Evolutionary conservation across 2,797 vertebrate genomes (phyloP), one percentile per base, ranked within the genome.

Genomic region (Steatocranus sp.): DNA sequence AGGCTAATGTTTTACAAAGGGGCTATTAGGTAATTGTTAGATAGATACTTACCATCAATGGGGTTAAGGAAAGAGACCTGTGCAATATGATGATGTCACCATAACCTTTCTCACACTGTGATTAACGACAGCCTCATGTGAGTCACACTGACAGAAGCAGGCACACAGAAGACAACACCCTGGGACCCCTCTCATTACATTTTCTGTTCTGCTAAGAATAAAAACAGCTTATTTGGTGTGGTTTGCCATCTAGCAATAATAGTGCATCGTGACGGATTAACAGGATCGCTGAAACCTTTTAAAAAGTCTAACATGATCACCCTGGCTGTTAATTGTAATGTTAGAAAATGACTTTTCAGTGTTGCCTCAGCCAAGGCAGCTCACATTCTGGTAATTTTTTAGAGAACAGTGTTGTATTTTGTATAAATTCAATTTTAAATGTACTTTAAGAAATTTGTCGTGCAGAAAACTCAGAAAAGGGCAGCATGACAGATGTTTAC

Each of bases 241-340:
- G 58, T 83, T 73, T 74, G 63, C 27, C 10, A n/a, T 50, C 18
- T 18, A 50, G 63, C 12, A 50, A 23, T 30, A 32, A 58, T 43
- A 74, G 5, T 74, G 46, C 20, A 43, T 76, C 82, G 51, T 51
- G 53, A 11, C 30, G 51, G 76, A 51, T 48, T 56, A 76, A 36
- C 14, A 53, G 27, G 76, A 61, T 79, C 18, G 25, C 53, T 88
- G 85, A 82, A 58, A 66, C 10, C 11, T 27, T 66, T 78, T 75
- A n/a, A 75, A n/a, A 75, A 86, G 41, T 79, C 54, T 73, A 78
- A 3, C 54, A 54, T 10, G 48, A n/a, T 81, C 56, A 75, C 32
- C 54, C 63, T n/a, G 78, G 58, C 15, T 77, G 66, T 83, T 87
- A 14, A 83, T 81, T 90, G 78, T 61, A 84, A 80, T 78, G 74